Percentiles rank a stretch among this genome's conserved stretches.
phyloP scores from a whole-genome alignment of 2,113 vertebrate species.

The Microtus richardsoni region DNA sequence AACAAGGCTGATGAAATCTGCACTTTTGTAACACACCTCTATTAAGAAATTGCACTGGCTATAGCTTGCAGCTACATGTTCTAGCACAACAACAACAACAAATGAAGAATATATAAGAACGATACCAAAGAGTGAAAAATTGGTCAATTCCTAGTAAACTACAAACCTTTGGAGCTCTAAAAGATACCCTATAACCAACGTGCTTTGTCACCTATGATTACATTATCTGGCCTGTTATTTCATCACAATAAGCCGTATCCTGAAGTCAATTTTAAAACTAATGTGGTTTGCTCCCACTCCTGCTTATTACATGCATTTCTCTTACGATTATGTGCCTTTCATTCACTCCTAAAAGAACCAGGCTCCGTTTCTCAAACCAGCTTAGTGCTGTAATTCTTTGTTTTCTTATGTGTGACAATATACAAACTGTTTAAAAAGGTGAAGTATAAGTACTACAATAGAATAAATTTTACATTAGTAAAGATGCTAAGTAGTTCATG shows the following conservation, averaged over 20 bases:
- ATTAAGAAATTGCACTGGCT: not conserved
- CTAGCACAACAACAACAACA: not conserved
- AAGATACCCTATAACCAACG: not conserved
- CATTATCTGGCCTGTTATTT: not conserved
- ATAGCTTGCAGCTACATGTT: not conserved
- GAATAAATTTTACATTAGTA: conserved; percentile 3
- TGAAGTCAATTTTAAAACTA: conserved; percentile 16
- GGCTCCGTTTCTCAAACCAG: not conserved
- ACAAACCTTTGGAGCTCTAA: not conserved
- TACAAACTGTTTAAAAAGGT: conserved; percentile 19
- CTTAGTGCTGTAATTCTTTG: not conserved
- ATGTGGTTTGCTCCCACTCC: not conserved
- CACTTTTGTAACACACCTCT: not conserved
- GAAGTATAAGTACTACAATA: not conserved
- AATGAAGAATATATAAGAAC: not conserved
- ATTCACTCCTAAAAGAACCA: conserved; percentile 23
- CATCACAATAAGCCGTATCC: not conserved
- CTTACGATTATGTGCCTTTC: conserved; percentile 27
- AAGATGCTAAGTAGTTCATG: conserved; percentile 29
- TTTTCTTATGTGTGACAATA: conserved; percentile 42
- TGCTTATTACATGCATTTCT: not conserved
- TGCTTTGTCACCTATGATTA: not conserved
- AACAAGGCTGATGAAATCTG: not conserved
- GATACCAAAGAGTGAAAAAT: not conserved
- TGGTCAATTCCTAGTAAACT: not conserved